These are phyloP conservation scores for Listronotus oregonensis DNA, from an alignment of 1,140 invertebrate species.

Conservation along the genomic window DNA sequence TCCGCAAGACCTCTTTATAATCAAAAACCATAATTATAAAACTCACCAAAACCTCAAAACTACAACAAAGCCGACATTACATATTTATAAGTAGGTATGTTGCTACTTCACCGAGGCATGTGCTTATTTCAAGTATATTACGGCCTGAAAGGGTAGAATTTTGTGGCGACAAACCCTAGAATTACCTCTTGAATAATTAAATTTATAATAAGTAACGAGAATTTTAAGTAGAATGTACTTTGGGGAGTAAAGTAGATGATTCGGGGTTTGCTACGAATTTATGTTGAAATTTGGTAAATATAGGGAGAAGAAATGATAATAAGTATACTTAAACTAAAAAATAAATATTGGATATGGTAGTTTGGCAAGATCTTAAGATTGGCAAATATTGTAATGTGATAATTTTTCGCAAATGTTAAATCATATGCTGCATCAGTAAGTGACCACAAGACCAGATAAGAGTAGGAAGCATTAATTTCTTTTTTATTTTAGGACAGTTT, in stretches of 20 bases:
- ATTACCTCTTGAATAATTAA: conserved; percentile 10
- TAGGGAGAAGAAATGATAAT: too few relatives aligned
- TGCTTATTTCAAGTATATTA: conserved; percentile 9
- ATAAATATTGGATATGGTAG: too few relatives aligned
- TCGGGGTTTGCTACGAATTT: too few relatives aligned
- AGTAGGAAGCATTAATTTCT: too few relatives aligned
- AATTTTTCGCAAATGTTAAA: too few relatives aligned
- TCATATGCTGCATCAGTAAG: too few relatives aligned
- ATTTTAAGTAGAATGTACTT: background rate
- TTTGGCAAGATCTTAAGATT: too few relatives aligned
- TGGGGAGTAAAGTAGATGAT: background rate
- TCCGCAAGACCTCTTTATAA: background rate
- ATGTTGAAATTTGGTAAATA: too few relatives aligned
- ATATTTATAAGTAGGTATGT: conserved; percentile 7
- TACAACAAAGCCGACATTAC: background rate
- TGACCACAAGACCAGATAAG: too few relatives aligned
- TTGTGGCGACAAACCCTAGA: conserved; percentile 5
- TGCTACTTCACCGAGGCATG: background rate
- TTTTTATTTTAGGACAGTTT: too few relatives aligned
- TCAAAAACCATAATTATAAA: conserved; percentile 3
- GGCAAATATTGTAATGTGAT: too few relatives aligned
- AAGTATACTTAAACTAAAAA: too few relatives aligned
- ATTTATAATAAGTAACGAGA: conserved; percentile 10
- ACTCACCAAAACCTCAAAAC: conserved; percentile 5
- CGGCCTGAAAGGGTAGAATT: conserved; percentile 8